Evolutionary conservation across 2,888 invertebrate species (phyloP).

Genomic region (Lepidocyrtoides sp.): DNA sequence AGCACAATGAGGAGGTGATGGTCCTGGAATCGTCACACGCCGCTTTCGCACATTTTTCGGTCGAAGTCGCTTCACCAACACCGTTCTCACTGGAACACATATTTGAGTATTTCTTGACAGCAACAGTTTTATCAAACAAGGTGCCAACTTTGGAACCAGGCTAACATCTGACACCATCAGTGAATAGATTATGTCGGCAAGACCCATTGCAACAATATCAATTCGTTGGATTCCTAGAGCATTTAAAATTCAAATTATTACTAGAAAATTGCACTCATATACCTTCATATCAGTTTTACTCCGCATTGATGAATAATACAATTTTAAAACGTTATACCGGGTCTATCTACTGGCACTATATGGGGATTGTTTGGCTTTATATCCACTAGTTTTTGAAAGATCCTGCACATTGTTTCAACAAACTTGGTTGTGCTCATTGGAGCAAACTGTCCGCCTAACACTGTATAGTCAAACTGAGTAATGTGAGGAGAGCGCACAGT

Average conservation of each 20-base stretch:
- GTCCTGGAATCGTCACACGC: constrained; percentile 83
- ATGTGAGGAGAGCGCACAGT: constrained; percentile 84
- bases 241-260: no score
- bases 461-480: constrained; percentile 81
- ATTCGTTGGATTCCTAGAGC: constrained; percentile 84
- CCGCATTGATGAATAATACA: no score
- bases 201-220: constrained; percentile 83
- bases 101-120: constrained; percentile 83
- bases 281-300: no score
- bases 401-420: constrained; percentile 81
- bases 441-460: constrained; percentile 76
- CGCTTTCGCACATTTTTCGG: constrained; percentile 84
- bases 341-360: constrained; percentile 84
- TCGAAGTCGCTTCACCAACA: constrained; percentile 83
- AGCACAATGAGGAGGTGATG: constrained; percentile 84
- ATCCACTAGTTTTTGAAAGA: constrained; percentile 82
- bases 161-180: constrained; percentile 83
- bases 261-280: no score
- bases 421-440: constrained; percentile 80
- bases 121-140: constrained; percentile 81
- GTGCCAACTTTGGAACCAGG: constrained; percentile 82
- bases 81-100: constrained; percentile 83
- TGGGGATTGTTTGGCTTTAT: constrained; percentile 83
- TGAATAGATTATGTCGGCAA: constrained; percentile 84
- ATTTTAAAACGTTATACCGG: no score